Evolutionary conservation across 2,888 invertebrate genomes (phyloP).

Genomic region (Drosophila yooni): DNA sequence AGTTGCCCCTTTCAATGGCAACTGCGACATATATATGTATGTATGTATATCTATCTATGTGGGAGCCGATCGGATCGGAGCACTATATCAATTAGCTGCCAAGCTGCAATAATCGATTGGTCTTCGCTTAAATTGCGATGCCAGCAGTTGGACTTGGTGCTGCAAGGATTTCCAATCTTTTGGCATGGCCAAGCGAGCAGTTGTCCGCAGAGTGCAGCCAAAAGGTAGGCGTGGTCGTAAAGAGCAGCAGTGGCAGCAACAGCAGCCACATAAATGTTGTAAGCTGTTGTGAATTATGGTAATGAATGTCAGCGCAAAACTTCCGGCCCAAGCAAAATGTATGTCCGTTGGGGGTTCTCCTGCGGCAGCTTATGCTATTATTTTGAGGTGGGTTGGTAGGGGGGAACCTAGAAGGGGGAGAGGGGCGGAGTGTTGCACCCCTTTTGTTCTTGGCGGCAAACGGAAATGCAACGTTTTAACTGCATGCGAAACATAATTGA

Average conservation of each 20-base stretch:
- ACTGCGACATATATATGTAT: background rate
- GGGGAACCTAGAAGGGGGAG: background rate
- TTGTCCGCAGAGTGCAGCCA: background rate
- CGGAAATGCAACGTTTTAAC: conserved; percentile 68
- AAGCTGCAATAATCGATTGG: background rate
- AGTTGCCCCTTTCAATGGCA: conserved; percentile 56
- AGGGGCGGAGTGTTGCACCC: background rate
- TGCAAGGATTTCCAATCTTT: background rate
- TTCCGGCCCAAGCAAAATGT: conserved; percentile 56
- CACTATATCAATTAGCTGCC: background rate
- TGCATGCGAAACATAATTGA: conserved; percentile 74
- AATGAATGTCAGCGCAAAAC: conserved; percentile 79
- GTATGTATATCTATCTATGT: too few species aligned
- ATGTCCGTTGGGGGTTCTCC: conserved; percentile 14
- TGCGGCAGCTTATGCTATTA: conserved; percentile 29
- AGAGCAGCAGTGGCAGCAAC: conserved; percentile 32
- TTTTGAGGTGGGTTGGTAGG: conserved; percentile 15
- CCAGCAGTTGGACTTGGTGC: background rate
- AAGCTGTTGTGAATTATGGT: conserved; percentile 80
- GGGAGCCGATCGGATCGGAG: background rate
- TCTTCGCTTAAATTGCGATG: background rate
- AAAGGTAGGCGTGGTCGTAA: conserved; percentile 30
- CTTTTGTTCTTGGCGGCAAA: conserved; percentile 36
- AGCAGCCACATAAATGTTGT: conserved; percentile 76
- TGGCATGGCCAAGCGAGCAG: background rate